Percentiles rank a stretch among this genome's conserved stretches.
These are phyloP conservation scores for Thalassoma bifasciatum DNA, from an alignment of 2,113 vertebrate species.

Conservation along the genomic window DNA sequence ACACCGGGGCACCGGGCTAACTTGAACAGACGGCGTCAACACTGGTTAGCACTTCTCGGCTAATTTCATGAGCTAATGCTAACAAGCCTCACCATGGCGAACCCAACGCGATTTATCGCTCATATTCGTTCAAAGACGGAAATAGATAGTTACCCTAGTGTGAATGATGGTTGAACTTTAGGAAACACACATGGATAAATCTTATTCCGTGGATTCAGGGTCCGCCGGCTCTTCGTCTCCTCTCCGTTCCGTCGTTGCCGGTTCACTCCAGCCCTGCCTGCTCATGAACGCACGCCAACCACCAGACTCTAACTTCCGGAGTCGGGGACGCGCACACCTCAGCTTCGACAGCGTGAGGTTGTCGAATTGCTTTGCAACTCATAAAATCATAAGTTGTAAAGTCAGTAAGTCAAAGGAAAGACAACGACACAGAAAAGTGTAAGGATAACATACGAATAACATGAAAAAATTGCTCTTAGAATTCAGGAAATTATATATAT, in stretches of 20 bases:
- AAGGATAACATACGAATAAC: too few species aligned
- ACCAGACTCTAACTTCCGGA: constrained; percentile 61
- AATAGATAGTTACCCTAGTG: neutral
- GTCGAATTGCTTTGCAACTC: too few species aligned
- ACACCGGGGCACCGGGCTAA: constrained; percentile 3
- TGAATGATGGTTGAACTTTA: accelerated
- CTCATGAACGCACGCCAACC: constrained; percentile 45
- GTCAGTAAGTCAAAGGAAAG: too few species aligned
- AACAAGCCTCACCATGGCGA: neutral
- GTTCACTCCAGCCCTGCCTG: constrained; percentile 48
- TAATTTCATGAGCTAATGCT: constrained; percentile 42
- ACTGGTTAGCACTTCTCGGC: constrained; percentile 37
- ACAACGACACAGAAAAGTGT: too few species aligned
- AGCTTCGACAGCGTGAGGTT: neutral
- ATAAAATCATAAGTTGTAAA: too few species aligned
- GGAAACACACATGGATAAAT: neutral
- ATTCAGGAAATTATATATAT: too few species aligned
- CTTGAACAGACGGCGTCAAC: constrained; percentile 10
- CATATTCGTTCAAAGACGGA: neutral
- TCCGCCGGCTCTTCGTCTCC: constrained; percentile 20
- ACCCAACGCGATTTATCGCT: neutral
- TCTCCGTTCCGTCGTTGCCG: constrained; percentile 58
- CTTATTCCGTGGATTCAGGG: constrained; percentile 29
- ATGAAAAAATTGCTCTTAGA: too few species aligned
- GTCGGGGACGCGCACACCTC: constrained; percentile 24